Percentiles rank a stretch among this genome's conserved stretches.
phyloP scores from a whole-genome alignment of 2,888 invertebrate species.

The Xanthorhoe designata region DNA sequence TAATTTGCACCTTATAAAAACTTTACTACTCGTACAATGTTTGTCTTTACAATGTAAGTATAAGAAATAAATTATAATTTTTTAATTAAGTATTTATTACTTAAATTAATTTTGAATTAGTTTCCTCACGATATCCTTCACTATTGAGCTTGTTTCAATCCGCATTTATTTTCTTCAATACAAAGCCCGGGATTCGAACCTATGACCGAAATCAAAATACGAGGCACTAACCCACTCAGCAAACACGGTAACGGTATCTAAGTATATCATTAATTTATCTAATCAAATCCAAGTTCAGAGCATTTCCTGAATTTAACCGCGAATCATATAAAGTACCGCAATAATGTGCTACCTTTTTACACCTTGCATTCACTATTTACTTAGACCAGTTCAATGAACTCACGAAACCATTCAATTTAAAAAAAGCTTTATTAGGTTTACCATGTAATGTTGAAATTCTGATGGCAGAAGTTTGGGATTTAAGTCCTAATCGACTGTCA shows the following conservation, averaged over 20 bases:
- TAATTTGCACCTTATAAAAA: no score
- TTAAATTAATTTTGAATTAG: no score
- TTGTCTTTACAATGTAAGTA: no score
- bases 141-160: no score
- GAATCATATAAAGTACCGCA: slow-evolving; percentile 51
- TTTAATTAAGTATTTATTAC: no score
- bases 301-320: slow-evolving; percentile 26
- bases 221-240: no score
- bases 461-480: slow-evolving; percentile 8
- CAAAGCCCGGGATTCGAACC: no score
- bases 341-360: slow-evolving; percentile 58
- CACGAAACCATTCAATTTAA: slow-evolving; percentile 28
- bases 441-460: slow-evolving; percentile 18
- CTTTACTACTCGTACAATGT: no score
- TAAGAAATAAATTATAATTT: no score
- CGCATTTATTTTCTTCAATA: no score
- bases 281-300: slow-evolving; percentile 15
- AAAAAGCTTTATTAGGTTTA: neutral
- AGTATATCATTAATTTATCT: slow-evolving; percentile 6
- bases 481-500: neutral
- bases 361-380: slow-evolving; percentile 68
- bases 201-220: no score
- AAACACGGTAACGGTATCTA: neutral
- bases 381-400: slow-evolving; percentile 73
- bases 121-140: no score